Evolutionary conservation across 1,140 invertebrate species (phyloP).

Genomic region (Lycorma delicatula): DNA sequence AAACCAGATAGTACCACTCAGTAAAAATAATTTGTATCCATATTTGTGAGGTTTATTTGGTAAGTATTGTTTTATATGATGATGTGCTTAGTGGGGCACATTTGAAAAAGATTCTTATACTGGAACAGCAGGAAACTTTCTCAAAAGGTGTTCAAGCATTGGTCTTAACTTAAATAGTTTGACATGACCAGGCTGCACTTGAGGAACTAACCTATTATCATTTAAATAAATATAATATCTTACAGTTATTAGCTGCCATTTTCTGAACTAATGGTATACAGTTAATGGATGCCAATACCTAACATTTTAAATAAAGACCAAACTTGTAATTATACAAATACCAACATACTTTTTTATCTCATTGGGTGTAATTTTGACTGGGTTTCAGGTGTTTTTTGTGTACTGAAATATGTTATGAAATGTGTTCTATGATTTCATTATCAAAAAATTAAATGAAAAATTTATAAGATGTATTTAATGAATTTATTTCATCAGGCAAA

Average conservation of each 20-base stretch:
- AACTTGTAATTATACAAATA: constrained; percentile 32
- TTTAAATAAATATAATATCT: constrained; percentile 17
- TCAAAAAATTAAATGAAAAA: constrained; percentile 29
- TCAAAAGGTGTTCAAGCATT: constrained; percentile 8
- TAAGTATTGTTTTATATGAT: constrained; percentile 25
- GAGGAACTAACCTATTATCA: constrained; percentile 8
- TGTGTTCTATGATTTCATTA: constrained; percentile 22
- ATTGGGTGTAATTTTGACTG: constrained; percentile 24
- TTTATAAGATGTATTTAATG: constrained; percentile 22
- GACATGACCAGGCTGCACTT: background rate
- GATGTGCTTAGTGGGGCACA: constrained; percentile 13
- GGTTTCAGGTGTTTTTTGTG: constrained; percentile 4
- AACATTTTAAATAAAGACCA: constrained; percentile 33
- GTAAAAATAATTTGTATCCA: constrained; percentile 24
- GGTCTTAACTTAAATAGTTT: constrained; percentile 17
- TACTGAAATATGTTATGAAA: constrained; percentile 3
- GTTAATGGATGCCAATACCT: constrained; percentile 33
- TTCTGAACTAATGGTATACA: constrained; percentile 4
- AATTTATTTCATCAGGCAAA: constrained; percentile 1
- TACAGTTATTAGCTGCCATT: constrained; percentile 28
- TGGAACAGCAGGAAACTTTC: constrained; percentile 3
- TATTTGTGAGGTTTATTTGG: constrained; percentile 27
- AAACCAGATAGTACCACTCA: constrained; percentile 22
- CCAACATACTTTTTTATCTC: constrained; percentile 29
- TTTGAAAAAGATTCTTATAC: constrained; percentile 11